These are phyloP conservation scores for Pristionchus entomophagus DNA, from an alignment of 2,888 invertebrate genomes.

Conservation along the genomic window DNA sequence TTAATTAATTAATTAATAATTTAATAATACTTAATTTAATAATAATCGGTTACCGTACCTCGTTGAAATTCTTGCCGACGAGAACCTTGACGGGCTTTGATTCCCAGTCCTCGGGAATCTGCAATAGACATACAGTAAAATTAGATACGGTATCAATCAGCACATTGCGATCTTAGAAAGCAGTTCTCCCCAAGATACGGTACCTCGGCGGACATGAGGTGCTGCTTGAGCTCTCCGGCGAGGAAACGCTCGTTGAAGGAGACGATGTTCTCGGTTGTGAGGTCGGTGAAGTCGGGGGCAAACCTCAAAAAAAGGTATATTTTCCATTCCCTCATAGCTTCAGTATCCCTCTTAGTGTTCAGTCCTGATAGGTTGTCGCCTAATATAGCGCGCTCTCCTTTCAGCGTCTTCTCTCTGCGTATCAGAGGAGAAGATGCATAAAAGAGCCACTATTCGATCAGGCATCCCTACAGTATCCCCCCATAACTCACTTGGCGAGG, in stretches of 20 bases:
- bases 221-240: slow-evolving; percentile 92
- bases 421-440: too few relatives aligned
- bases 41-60: too few relatives aligned
- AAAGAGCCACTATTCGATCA: too few relatives aligned
- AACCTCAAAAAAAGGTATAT: not conserved
- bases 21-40: too few relatives aligned
- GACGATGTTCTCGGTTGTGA: slow-evolving; percentile 75
- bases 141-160: not conserved
- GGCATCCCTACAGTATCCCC: not conserved
- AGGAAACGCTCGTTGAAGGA: slow-evolving; percentile 90
- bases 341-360: not conserved
- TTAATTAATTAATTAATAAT: too few relatives aligned
- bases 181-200: too few relatives aligned
- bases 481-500: slow-evolving; percentile 9
- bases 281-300: slow-evolving; percentile 40
- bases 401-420: too few relatives aligned
- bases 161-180: too few relatives aligned
- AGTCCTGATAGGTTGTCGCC: too few relatives aligned
- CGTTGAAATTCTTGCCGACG: slow-evolving; percentile 92
- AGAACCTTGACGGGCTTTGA: slow-evolving; percentile 91
- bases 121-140: not conserved
- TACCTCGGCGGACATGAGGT: slow-evolving; percentile 88
- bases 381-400: too few relatives aligned
- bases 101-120: slow-evolving; percentile 94
- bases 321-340: not conserved